A percentile compares a stretch with the other conserved stretches of the same genome.
Evolutionary conservation across 1,140 invertebrate species (phyloP).

Genomic region (Eubasilissa regina): DNA sequence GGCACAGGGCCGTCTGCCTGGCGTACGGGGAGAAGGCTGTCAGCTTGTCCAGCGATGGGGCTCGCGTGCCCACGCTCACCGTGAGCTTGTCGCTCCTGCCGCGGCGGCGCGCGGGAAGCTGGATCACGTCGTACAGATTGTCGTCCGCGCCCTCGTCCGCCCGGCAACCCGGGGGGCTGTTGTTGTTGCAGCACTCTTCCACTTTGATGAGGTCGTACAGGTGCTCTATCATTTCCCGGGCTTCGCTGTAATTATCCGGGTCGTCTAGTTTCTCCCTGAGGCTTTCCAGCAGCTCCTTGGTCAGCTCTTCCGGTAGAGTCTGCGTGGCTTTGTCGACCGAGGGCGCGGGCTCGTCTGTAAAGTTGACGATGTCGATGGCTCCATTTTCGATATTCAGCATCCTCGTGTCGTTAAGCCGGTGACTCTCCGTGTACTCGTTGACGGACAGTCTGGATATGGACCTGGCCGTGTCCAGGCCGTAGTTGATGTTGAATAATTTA

Average conservation of each 20-base stretch:
- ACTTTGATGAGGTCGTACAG: slow-evolving; percentile 85
- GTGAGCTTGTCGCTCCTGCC: slow-evolving; percentile 68
- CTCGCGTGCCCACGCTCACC: slow-evolving; percentile 75
- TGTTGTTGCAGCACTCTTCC: slow-evolving; percentile 79
- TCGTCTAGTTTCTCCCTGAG: slow-evolving; percentile 80
- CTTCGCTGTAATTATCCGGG: slow-evolving; percentile 82
- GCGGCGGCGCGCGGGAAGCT: slow-evolving; percentile 69
- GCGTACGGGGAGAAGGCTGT: slow-evolving; percentile 70
- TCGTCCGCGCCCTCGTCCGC: slow-evolving; percentile 66
- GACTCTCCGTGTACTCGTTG: slow-evolving; percentile 77
- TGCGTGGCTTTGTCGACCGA: slow-evolving; percentile 80
- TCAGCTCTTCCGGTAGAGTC: slow-evolving; percentile 82
- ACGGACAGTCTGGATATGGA: slow-evolving; percentile 77
- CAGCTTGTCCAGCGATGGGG: slow-evolving; percentile 77
- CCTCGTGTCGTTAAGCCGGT: slow-evolving; percentile 71
- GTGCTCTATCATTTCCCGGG: slow-evolving; percentile 84
- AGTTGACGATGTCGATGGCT: slow-evolving; percentile 59
- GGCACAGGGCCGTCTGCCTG: slow-evolving; percentile 73
- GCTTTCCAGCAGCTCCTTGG: slow-evolving; percentile 80
- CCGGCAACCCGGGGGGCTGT: slow-evolving; percentile 64
- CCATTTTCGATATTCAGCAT: slow-evolving; percentile 69
- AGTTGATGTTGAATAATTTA: slow-evolving; percentile 60
- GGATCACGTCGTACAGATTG: slow-evolving; percentile 77
- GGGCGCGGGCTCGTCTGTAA: slow-evolving; percentile 68
- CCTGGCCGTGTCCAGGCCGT: slow-evolving; percentile 69